phyloP scores from a whole-genome alignment of 2,113 vertebrate species.

The Macrotus californicus region DNA sequence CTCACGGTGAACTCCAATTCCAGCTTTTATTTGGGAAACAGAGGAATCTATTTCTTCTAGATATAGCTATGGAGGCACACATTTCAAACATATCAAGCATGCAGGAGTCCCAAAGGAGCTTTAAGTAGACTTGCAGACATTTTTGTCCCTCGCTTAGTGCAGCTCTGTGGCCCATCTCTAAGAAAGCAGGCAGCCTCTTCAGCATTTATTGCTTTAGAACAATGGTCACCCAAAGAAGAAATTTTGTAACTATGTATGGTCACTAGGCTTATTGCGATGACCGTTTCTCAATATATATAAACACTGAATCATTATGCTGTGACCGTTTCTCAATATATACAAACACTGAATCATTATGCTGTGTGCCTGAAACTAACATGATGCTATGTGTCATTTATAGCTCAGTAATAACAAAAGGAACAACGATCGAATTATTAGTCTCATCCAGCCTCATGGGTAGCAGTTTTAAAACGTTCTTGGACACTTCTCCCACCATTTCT shows the following conservation, averaged over 20 bases:
- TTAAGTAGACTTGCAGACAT: background rate
- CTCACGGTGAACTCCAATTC: background rate
- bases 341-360: background rate
- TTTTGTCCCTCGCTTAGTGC: background rate
- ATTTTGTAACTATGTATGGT: background rate
- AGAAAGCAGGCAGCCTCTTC: background rate
- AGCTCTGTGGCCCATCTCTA: background rate
- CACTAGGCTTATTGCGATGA: background rate
- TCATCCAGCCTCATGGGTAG: background rate
- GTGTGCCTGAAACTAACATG: background rate
- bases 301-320: background rate
- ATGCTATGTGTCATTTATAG: background rate
- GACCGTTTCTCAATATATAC: background rate
- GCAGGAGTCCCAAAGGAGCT: background rate
- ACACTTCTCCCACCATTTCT: background rate
- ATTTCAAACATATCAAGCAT: background rate
- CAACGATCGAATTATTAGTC: background rate
- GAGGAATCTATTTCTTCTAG: background rate
- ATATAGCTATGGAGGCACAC: background rate
- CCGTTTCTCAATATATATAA: background rate
- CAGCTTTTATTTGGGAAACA: constrained; percentile 17
- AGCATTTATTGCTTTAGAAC: background rate
- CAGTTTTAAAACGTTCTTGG: background rate
- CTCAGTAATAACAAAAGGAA: background rate
- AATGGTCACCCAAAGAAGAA: background rate